phyloP scores from a whole-genome alignment of 2,888 invertebrate species.

The Pegoplata infirma region DNA sequence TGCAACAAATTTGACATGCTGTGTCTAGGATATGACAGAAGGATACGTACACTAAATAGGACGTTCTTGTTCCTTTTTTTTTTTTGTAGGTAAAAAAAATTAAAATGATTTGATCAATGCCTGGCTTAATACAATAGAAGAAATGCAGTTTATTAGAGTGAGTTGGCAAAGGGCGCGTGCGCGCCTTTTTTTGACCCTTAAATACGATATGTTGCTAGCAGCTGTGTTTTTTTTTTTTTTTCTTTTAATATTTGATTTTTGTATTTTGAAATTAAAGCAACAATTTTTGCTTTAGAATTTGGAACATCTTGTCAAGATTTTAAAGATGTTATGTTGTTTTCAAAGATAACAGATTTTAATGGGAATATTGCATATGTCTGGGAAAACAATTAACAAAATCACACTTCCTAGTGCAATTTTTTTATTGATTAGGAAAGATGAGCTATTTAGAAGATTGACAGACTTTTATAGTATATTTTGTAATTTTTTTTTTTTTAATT shows the following conservation, averaged over 20 bases:
- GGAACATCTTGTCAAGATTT: neutral
- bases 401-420: too few species aligned
- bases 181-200: slow-evolving; percentile 50
- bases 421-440: too few species aligned
- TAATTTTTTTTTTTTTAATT: too few species aligned
- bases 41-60: neutral
- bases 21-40: slow-evolving; percentile 24
- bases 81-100: slow-evolving; percentile 17
- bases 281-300: neutral
- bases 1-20: slow-evolving; percentile 58
- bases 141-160: slow-evolving; percentile 12
- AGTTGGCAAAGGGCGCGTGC: slow-evolving; percentile 50
- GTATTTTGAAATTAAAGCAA: slow-evolving; percentile 6
- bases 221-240: slow-evolving; percentile 38
- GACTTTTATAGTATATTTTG: too few species aligned
- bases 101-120: slow-evolving; percentile 38
- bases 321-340: too few species aligned
- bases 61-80: neutral
- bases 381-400: too few species aligned
- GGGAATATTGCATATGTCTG: too few species aligned
- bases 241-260: neutral
- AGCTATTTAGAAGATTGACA: too few species aligned
- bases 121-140: slow-evolving; percentile 15
- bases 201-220: slow-evolving; percentile 28
- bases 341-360: too few species aligned